Evolutionary conservation across 1,140 invertebrate species (phyloP).

Genomic region (Pogonomyrmex californicus): DNA sequence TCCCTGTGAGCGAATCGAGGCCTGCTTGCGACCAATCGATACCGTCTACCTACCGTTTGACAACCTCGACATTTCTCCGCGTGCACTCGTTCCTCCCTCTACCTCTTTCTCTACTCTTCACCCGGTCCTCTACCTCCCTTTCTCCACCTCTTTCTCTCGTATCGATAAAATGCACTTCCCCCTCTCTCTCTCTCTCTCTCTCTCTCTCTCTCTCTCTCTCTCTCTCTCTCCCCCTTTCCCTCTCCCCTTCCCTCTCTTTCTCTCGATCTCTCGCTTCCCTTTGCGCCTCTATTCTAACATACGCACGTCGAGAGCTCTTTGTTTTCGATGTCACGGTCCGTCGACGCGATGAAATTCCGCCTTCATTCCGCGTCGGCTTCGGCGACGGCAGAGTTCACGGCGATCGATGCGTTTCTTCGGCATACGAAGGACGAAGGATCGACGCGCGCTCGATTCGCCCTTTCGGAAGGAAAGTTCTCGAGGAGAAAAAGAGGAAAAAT

Average conservation of each 20-base stretch:
- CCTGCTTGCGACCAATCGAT: constrained; percentile 73
- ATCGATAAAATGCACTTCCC: constrained; percentile 38
- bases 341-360: constrained; percentile 58
- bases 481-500: not conserved
- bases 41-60: constrained; percentile 73
- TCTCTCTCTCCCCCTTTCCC: not conserved
- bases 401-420: constrained; percentile 32
- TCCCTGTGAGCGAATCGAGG: constrained; percentile 71
- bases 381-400: not conserved
- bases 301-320: constrained; percentile 43
- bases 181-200: not conserved
- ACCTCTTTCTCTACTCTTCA: constrained; percentile 13
- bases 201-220: not conserved
- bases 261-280: constrained; percentile 1
- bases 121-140: not conserved
- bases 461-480: not conserved
- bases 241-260: not conserved
- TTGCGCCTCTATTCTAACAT: constrained; percentile 10
- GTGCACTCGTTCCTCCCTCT: constrained; percentile 49
- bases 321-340: constrained; percentile 51
- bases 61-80: constrained; percentile 71
- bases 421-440: constrained; percentile 14
- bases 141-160: not conserved
- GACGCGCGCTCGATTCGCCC: constrained; percentile 11
- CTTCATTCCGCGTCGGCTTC: constrained; percentile 36